Evolutionary conservation across 2,113 vertebrate genomes (phyloP), one percentile per base, ranked within the genome.

Genomic region (Phoxinus phoxinus): DNA sequence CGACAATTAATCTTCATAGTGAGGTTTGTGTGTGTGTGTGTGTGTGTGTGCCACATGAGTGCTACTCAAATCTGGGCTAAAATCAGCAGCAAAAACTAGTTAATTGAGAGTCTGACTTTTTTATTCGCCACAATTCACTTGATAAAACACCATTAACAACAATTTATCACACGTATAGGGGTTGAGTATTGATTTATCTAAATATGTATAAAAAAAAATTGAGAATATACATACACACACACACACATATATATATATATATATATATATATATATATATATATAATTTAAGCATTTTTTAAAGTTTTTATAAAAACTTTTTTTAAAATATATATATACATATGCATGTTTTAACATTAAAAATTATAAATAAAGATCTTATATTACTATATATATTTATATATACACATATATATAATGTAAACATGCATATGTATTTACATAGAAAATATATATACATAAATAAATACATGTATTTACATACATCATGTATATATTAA

Each of bases 1-100:
- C 4, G 4, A 23, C 11, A 37, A 69, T 86, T 73, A 65, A 80
- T 83, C 65, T 44, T 82, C 10, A 59, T n/a, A n/a, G n/a, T n/a
- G n/a, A n/a, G n/a, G n/a, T n/a, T n/a, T n/a, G n/a, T n/a, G 37
- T 41, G 37, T 41, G 37, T 65, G 13, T 17, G 15, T 67, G 27
- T 32, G 63, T 3, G 0, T 53, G 17, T 7, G 51, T 7, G 17
- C 51, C 5, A 53, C 51, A 53, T 2, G 51, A 53, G 51, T 2
- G 51, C 51, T 21, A 21, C 51, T 19, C 17, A 53, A 7, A 53
- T 21, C 19, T 21, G 51, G 6, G 51, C 6, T 53, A 21, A 21
- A 53, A 53, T 21, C 17, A 19, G 19, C 6, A 19, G 51, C 17
- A 53, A 6, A 17, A 7, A 30, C 13, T 3, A 30, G 27, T 63